phyloP scores from a whole-genome alignment of 1,140 invertebrate genomes.

The Chironomus tepperi region DNA sequence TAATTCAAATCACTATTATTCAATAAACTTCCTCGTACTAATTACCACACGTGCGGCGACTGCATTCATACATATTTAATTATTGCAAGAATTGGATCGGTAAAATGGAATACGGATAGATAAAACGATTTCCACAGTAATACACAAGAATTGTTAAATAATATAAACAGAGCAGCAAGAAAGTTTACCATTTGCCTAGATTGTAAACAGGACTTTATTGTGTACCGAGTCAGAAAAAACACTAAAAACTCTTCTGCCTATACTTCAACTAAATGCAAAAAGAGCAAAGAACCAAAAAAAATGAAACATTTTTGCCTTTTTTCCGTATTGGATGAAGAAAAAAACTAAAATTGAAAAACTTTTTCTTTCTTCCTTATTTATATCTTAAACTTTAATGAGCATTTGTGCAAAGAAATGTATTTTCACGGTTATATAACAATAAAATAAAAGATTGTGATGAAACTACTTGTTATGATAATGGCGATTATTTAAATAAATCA shows the following conservation, averaged over 20 bases:
- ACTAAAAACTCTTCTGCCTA: too few relatives aligned
- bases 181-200: background rate
- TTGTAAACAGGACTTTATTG: background rate
- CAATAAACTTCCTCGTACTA: too few relatives aligned
- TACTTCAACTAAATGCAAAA: background rate
- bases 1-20: too few relatives aligned
- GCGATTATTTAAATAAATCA: slow-evolving; percentile 18
- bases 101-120: too few relatives aligned
- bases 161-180: background rate
- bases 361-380: background rate
- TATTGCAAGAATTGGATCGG: too few relatives aligned
- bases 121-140: background rate
- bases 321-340: background rate
- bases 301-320: background rate
- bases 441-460: background rate
- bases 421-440: background rate
- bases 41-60: too few relatives aligned
- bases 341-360: slow-evolving; percentile 22
- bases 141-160: background rate
- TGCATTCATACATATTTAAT: too few relatives aligned
- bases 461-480: background rate
- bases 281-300: background rate
- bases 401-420: background rate
- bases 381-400: background rate
- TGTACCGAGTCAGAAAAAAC: too few relatives aligned